phyloP scores from a whole-genome alignment of 2,888 invertebrate species.

The Drosophila merina region DNA sequence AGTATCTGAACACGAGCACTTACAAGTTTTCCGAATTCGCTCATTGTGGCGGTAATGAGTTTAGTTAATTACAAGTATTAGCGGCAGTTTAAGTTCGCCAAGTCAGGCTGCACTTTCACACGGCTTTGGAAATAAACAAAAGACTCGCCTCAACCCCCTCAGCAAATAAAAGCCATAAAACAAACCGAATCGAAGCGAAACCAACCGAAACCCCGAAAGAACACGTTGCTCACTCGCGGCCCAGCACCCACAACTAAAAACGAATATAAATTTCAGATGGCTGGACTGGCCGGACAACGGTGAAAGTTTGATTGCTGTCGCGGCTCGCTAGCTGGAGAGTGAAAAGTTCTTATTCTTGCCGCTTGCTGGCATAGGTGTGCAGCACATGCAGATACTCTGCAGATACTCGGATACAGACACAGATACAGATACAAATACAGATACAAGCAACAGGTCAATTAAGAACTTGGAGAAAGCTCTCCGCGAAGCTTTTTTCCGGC shows the following conservation, averaged over 20 bases:
- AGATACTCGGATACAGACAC: slow-evolving; percentile 64
- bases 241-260: slow-evolving; percentile 65
- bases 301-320: slow-evolving; percentile 28
- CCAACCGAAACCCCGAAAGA: slow-evolving; percentile 10
- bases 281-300: slow-evolving; percentile 52
- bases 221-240: slow-evolving; percentile 68
- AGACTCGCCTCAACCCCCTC: slow-evolving; percentile 7
- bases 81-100: slow-evolving; percentile 7
- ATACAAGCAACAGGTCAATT: slow-evolving; percentile 69
- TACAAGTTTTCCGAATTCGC: slow-evolving; percentile 65
- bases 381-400: slow-evolving; percentile 48
- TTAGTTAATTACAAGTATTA: slow-evolving; percentile 37
- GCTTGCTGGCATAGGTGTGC: slow-evolving; percentile 47
- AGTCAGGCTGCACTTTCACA: slow-evolving; percentile 69
- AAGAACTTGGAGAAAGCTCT: slow-evolving; percentile 12
- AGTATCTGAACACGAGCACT: slow-evolving; percentile 45
- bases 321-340: slow-evolving; percentile 35
- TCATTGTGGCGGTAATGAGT: slow-evolving; percentile 45
- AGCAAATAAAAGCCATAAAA: slow-evolving; percentile 1
- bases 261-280: slow-evolving; percentile 46
- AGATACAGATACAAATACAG: no score
- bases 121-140: slow-evolving; percentile 40
- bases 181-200: slow-evolving; percentile 1
- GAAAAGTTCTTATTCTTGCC: slow-evolving; percentile 18
- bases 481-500: slow-evolving; percentile 27